Conservation (phyloP, 2,113 vertebrate species). For the Zonotrichia leucophrys region DNA sequence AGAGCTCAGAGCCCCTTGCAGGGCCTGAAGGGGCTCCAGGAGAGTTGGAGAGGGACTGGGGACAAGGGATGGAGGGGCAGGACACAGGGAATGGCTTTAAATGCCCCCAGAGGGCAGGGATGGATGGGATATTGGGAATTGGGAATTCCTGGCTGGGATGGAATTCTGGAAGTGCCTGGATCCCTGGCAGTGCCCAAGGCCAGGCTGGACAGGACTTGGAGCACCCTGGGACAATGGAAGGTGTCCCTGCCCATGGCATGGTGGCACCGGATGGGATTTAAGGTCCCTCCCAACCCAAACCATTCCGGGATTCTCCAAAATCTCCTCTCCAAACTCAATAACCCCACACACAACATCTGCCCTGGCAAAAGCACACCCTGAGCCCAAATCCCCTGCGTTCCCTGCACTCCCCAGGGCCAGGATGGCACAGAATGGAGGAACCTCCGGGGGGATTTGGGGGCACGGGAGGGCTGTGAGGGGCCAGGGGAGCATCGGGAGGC, state of each 20-base stretch:
- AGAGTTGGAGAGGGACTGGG: background rate
- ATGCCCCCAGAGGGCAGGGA: accelerated
- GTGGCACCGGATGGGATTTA: background rate
- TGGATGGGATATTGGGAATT: background rate
- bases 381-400: accelerated
- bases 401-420: no score
- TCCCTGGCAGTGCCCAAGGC: background rate
- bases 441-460: background rate
- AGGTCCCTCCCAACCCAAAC: background rate
- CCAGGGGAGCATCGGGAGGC: background rate
- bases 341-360: accelerated
- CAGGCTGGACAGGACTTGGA: background rate
- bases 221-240: accelerated
- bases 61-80: background rate
- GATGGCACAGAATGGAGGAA: background rate
- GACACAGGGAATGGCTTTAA: background rate
- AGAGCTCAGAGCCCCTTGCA: background rate
- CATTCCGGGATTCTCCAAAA: background rate
- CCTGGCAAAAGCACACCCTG: background rate
- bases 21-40: background rate
- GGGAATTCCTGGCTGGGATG: background rate
- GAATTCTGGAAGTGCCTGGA: background rate
- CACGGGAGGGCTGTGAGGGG: background rate
- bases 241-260: background rate
- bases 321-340: background rate